A percentile compares a stretch with the other conserved stretches of the same genome.
These are phyloP conservation scores for Sinopyrophorus schimmeli DNA, from an alignment of 2,888 invertebrate species.

Conservation along the genomic window DNA sequence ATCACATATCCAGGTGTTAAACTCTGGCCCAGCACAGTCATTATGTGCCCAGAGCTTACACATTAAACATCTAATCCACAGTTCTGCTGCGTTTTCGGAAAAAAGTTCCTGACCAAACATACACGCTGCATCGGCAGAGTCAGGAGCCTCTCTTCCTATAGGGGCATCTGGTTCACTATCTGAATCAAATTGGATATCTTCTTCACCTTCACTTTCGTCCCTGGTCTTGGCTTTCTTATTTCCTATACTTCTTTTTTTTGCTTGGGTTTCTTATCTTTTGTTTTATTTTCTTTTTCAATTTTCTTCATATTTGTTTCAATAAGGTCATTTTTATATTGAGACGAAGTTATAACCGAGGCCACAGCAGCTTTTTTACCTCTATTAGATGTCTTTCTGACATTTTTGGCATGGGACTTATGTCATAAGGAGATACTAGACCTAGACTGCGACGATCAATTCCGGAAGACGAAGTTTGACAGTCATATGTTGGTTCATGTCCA, in stretches of 20 bases:
- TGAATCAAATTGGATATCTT: conserved; percentile 4
- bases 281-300: conserved; percentile 6
- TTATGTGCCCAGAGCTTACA: conserved; percentile 30
- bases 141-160: conserved; percentile 10
- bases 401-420: conserved; percentile 12
- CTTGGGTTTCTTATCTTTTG: no score
- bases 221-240: conserved; percentile 7
- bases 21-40: conserved; percentile 13
- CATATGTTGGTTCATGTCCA: conserved; percentile 1
- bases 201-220: no score
- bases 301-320: conserved; percentile 4
- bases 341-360: conserved; percentile 10
- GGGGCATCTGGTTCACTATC: conserved; percentile 9
- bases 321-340: conserved; percentile 19
- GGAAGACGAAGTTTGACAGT: conserved; percentile 17
- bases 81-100: conserved; percentile 17
- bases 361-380: conserved; percentile 19
- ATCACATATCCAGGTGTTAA: conserved; percentile 21
- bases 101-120: conserved; percentile 8
- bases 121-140: conserved; percentile 15
- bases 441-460: conserved; percentile 9
- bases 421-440: conserved; percentile 10
- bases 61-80: conserved; percentile 25
- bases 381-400: conserved; percentile 4
- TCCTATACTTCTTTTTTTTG: no score